Evolutionary conservation across 2,888 invertebrate species (phyloP), one percentile per base, ranked within the genome.

Genomic region (Rhagophthalmus giganteus): DNA sequence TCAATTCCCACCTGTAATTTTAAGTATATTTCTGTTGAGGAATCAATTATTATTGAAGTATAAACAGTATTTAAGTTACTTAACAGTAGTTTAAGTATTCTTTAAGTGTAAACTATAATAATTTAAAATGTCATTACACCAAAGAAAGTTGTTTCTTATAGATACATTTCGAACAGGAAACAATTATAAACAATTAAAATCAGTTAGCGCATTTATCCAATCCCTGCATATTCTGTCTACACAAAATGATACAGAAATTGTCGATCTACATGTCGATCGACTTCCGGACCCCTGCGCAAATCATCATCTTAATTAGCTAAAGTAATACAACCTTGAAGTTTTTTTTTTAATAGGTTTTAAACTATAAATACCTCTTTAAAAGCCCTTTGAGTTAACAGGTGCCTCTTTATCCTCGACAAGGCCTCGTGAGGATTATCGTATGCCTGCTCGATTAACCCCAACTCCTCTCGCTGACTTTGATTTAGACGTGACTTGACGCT

Each of bases 341-440:
- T n/a, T n/a, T n/a, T n/a, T n/a, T n/a, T n/a, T n/a, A n/a, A n/a
- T n/a, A n/a, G n/a, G n/a, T n/a, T n/a, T 28, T 28, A 25, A 26
- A 33, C 34, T 8, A 42, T 37, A 64, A 67, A 61, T 60, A 89
- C 94, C 84, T 98, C 98, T 79, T 99, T 97, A 71, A 98, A 99
- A 6, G 96, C 94, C 74, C 99, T 83, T 76, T 98, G 98, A 0
- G 99, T 99, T 2, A 99, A 80, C 70, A 99, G 81, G 78, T 99
- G 99, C 83, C 99, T 92, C 73, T 99, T 99, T 68, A 99, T 99
- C 68, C 99, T 87, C 0, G 98, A 98, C 59, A 99, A 76, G 0
- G 99, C 99, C 75, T 99, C 99, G 71, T 99, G 99, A 14, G 99
- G 99, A 78, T 99, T 99, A 72, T 99, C 99, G 67, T 99, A 99